Evolutionary conservation across 2,113 vertebrate genomes (phyloP).

Genomic region (Trogon melanurus): DNA sequence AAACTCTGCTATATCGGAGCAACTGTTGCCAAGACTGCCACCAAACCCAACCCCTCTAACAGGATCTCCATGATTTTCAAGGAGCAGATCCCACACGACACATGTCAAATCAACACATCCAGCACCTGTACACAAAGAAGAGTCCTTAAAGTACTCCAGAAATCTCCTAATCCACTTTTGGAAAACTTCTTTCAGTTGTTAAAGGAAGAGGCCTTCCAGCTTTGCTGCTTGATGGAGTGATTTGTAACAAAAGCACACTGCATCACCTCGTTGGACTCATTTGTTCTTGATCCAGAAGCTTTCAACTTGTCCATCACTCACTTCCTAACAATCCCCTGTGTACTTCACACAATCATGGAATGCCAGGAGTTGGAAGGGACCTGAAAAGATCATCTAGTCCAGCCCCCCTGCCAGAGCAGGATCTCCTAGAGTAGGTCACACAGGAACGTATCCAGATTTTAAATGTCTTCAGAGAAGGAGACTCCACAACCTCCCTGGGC

Average conservation of each 20-base stretch:
- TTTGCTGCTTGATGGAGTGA: neutral
- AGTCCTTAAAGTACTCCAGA: neutral
- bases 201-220: neutral
- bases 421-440: too few relatives aligned
- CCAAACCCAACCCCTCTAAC: neutral
- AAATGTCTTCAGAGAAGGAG: too few relatives aligned
- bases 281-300: neutral
- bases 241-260: neutral
- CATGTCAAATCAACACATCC: neutral
- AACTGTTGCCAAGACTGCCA: neutral
- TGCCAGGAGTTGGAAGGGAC: too few relatives aligned
- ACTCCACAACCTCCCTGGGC: too few relatives aligned
- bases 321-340: neutral
- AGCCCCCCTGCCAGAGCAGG: too few relatives aligned
- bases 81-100: neutral
- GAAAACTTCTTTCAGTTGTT: neutral
- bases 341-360: neutral
- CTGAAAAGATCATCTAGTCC: too few relatives aligned
- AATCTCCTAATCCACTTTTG: neutral
- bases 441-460: too few relatives aligned
- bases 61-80: neutral
- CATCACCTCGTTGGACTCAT: neutral
- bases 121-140: neutral
- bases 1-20: neutral
- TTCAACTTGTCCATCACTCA: neutral